Conservation (phyloP, 2,888 invertebrate genomes). For the Troides aeacus region DNA sequence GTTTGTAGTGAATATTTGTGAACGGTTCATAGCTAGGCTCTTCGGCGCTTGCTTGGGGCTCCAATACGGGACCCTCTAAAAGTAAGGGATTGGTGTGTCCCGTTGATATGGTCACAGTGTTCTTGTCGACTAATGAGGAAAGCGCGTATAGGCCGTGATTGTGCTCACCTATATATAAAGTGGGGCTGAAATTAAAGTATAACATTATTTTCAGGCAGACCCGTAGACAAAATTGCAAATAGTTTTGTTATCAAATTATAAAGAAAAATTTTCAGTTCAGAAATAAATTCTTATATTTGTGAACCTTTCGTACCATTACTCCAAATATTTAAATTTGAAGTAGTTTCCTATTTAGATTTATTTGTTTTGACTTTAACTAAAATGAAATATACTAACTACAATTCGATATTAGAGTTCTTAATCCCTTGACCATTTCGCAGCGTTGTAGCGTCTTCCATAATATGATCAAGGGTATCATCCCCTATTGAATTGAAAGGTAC, state of each 20-base stretch:
- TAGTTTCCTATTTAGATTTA: too few relatives aligned
- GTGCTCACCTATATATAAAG: conserved; percentile 94
- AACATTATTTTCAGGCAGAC: not conserved
- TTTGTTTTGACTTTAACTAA: conserved; percentile 3
- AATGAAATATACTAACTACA: conserved; percentile 74
- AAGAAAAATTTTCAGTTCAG: too few relatives aligned
- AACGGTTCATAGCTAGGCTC: conserved; percentile 70
- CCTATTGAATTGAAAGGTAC: conserved; percentile 95
- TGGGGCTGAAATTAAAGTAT: conserved; percentile 82
- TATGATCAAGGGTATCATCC: conserved; percentile 88
- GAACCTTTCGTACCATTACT: too few relatives aligned
- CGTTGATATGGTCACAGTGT: conserved; percentile 89
- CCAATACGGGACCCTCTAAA: conserved; percentile 84
- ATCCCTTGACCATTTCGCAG: conserved; percentile 80
- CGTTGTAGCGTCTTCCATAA: conserved; percentile 80
- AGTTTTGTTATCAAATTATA: too few relatives aligned
- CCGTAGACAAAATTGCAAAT: not conserved
- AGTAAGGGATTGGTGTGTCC: conserved; percentile 85
- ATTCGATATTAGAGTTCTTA: conserved; percentile 79
- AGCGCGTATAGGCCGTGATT: conserved; percentile 93
- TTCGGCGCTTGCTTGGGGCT: conserved; percentile 45
- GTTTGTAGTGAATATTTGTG: conserved; percentile 71
- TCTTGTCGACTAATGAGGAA: conserved; percentile 94
- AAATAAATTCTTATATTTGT: too few relatives aligned
- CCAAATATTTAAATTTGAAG: too few relatives aligned